Evolutionary conservation across 2,113 vertebrate genomes (phyloP), one percentile per base, ranked within the genome.

Genomic region (Rhynchopsitta pachyrhyncha): DNA sequence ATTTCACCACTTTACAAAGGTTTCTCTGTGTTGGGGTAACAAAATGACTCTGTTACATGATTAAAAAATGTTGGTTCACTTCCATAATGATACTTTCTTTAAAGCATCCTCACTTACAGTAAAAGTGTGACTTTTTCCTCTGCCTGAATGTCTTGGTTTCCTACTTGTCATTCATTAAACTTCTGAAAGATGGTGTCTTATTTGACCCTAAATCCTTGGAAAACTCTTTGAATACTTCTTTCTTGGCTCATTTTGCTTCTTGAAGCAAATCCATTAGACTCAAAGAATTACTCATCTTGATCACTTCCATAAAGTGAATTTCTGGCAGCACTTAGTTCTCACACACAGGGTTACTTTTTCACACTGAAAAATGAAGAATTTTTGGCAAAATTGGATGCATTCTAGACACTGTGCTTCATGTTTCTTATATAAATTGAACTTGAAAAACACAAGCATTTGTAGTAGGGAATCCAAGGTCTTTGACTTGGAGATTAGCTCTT

Each of bases 251-350:
- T 87, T 91, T 93, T 87, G 28, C 46, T 87, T 86, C 49, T 93
- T 74, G 78, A 95, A 93, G 74, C 19, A 95, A 91, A 82, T 87
- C 83, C 31, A 66, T 92, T 86, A 92, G 49, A 82, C 46, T 91
- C 63, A 89, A 93, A 89, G 81, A 94, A 92, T 87, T 87, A 82
- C 53, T 94, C 91, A 94, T 95, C 87, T 82, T 91, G 78, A 94
- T 92, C 75, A 39, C 63, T 95, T 91, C 78, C 77, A 73, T 85
- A 91, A 87, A 92, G 53, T 79, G 82, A 86, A 10, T 87, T 95
- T 94, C 86, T 95, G 94, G 74, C 74, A 91, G 59, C 74, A 93
- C 87, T 97, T 94, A 95, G 14, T 86, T 91, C 63, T 89, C 22
- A 0, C 76, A 80, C 57, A 76, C 5, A 64, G 77, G 87, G 39